Percentiles rank a stretch among this genome's conserved stretches.
Conservation (phyloP, 2,113 vertebrate genomes). For the Solenodon paradoxus region DNA sequence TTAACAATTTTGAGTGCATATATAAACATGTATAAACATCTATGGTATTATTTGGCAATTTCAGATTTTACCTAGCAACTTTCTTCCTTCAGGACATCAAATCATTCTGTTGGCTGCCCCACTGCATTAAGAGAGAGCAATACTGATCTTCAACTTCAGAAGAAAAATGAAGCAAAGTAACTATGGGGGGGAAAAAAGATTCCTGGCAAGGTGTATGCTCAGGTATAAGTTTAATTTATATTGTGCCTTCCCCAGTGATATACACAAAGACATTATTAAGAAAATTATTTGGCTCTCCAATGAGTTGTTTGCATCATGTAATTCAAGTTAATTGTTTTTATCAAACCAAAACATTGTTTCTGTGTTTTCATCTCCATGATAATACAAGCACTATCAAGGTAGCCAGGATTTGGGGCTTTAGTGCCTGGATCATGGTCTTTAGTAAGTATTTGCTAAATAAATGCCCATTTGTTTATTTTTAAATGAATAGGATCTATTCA, state of each 20-base stretch:
- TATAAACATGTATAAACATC: background rate
- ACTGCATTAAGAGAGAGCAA: background rate
- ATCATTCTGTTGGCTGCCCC: background rate
- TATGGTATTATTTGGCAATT: background rate
- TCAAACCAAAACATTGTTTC: background rate
- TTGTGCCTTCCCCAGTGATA: background rate
- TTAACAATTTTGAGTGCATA: background rate
- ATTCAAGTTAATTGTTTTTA: slow-evolving; percentile 32
- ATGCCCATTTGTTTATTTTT: background rate
- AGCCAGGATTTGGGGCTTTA: background rate
- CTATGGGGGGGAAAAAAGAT: background rate
- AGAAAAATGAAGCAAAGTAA: background rate
- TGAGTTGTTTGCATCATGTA: background rate
- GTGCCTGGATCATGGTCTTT: background rate
- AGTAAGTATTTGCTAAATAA: background rate
- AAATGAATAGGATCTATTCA: background rate
- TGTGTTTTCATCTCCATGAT: background rate
- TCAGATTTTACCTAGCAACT: background rate
- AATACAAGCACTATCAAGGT: background rate
- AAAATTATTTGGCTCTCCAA: background rate
- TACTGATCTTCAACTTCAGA: background rate
- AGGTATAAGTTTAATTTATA: background rate
- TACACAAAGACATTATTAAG: background rate
- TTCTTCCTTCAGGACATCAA: background rate
- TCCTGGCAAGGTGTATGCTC: background rate